Conservation (phyloP, 2,113 vertebrate genomes). For the Acanthochromis polyacanthus region DNA sequence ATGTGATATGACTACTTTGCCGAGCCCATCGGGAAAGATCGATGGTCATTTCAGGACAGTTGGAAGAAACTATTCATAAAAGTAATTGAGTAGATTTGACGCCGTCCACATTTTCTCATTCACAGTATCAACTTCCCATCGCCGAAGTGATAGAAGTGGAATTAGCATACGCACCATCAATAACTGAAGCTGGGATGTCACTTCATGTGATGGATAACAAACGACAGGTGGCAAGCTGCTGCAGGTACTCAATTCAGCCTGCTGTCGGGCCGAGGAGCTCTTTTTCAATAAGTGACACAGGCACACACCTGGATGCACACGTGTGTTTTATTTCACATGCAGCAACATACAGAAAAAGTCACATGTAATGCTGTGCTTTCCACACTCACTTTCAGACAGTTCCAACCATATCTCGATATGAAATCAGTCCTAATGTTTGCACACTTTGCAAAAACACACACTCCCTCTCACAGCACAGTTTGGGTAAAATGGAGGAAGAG, state of each 20-base stretch:
- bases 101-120: slow-evolving; percentile 66
- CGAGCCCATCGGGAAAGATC: slow-evolving; percentile 59
- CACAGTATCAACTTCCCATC: slow-evolving; percentile 69
- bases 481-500: slow-evolving; percentile 47
- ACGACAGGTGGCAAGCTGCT: slow-evolving; percentile 63
- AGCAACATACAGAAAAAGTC: background rate
- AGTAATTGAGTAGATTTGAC: slow-evolving; percentile 67
- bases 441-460: background rate
- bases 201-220: slow-evolving; percentile 70
- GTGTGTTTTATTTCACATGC: slow-evolving; percentile 1
- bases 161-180: slow-evolving; percentile 77
- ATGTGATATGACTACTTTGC: slow-evolving; percentile 57
- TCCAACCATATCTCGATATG: background rate
- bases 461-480: slow-evolving; percentile 13
- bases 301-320: background rate
- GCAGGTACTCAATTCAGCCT: slow-evolving; percentile 55
- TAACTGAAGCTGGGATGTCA: slow-evolving; percentile 65
- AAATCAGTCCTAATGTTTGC: background rate
- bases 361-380: background rate
- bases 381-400: background rate
- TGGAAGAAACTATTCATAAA: slow-evolving; percentile 75
- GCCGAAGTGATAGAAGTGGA: slow-evolving; percentile 68
- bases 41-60: slow-evolving; percentile 57
- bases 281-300: slow-evolving; percentile 14
- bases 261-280: slow-evolving; percentile 10